Evolutionary conservation across 2,113 vertebrate genomes (phyloP).

Genomic region (Gnathonemus longibarbis): DNA sequence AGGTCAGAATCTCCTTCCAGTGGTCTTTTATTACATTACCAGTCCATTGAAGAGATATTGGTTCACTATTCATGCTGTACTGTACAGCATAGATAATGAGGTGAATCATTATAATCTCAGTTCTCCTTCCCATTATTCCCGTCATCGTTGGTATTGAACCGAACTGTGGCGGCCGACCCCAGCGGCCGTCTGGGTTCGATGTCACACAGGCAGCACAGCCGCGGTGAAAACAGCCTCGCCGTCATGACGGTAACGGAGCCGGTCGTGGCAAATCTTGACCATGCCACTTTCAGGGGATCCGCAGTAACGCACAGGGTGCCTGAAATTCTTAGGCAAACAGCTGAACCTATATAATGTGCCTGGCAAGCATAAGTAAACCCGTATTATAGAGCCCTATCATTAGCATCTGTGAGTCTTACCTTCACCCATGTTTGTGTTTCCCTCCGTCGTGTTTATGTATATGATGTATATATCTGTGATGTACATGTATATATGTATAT

Average conservation of each 20-base stretch:
- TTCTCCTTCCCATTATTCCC: neutral
- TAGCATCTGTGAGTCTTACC: neutral
- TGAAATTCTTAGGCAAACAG: neutral
- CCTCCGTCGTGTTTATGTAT: too few species aligned
- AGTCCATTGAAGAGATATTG: neutral
- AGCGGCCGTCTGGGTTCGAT: neutral
- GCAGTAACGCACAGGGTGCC: neutral
- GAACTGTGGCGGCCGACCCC: neutral
- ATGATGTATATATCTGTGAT: too few species aligned
- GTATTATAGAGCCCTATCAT: neutral
- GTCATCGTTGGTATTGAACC: neutral
- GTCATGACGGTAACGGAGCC: neutral
- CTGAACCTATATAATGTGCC: neutral
- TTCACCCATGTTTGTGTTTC: neutral
- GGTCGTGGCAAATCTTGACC: neutral
- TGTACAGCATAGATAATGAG: neutral
- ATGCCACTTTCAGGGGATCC: neutral
- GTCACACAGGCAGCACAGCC: neutral
- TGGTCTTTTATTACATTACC: neutral
- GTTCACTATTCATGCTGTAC: neutral
- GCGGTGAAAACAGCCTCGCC: neutral
- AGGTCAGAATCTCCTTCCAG: neutral
- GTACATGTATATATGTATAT: too few species aligned
- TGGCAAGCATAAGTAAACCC: neutral
- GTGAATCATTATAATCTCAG: neutral